Evolutionary conservation across 2,888 invertebrate genomes (phyloP).

Genomic region (Camponotus fellah): DNA sequence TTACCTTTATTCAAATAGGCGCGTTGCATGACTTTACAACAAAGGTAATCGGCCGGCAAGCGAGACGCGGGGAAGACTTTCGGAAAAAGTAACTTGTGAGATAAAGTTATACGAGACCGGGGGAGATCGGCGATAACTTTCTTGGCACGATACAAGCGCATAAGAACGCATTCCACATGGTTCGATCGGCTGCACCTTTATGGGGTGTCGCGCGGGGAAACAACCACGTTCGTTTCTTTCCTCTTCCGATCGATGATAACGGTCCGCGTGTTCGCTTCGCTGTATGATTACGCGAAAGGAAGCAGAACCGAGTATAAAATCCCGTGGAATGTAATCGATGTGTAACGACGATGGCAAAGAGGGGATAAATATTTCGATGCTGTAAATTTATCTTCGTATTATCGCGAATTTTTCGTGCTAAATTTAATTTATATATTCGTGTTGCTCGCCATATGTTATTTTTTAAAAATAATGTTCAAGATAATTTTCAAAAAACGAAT

Average conservation of each 20-base stretch:
- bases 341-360: neutral
- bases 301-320: slow-evolving; percentile 29
- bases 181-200: slow-evolving; percentile 39
- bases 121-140: slow-evolving; percentile 47
- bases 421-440: neutral
- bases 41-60: slow-evolving; percentile 34
- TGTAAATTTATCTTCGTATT: neutral
- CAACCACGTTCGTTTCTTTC: slow-evolving; percentile 53
- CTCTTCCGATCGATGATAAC: slow-evolving; percentile 59
- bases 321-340: slow-evolving; percentile 10
- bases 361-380: slow-evolving; percentile 23
- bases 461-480: neutral
- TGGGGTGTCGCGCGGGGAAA: slow-evolving; percentile 50
- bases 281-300: slow-evolving; percentile 51
- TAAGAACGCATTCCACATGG: slow-evolving; percentile 60
- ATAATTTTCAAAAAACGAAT: slow-evolving; percentile 5
- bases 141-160: slow-evolving; percentile 35
- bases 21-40: slow-evolving; percentile 9
- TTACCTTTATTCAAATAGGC: neutral
- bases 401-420: neutral
- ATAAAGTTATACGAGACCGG: neutral
- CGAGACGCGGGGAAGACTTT: neutral
- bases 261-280: slow-evolving; percentile 40
- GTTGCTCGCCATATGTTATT: neutral
- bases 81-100: neutral